A percentile compares a stretch with the other conserved stretches of the same genome.
Conservation (phyloP, 2,888 invertebrate genomes). For the Volucella inanis region DNA sequence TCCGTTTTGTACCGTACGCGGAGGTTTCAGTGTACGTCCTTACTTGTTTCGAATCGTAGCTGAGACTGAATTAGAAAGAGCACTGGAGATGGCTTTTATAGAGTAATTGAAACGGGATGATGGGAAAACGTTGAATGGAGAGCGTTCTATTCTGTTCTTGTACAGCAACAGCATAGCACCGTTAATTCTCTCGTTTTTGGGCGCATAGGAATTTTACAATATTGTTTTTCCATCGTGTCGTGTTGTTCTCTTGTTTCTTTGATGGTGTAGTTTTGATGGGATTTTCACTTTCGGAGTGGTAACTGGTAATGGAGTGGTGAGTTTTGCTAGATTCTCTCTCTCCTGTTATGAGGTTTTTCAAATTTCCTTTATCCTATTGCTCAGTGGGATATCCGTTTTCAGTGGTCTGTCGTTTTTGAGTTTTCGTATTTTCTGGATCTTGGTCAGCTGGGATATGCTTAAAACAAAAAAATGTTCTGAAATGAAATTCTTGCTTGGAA, state of each 20-base stretch:
- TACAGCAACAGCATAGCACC: too few species aligned
- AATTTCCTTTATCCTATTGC: slow-evolving; percentile 41
- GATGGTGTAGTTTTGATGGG: slow-evolving; percentile 11
- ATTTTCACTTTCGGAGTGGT: slow-evolving; percentile 14
- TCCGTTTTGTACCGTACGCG: slow-evolving; percentile 70
- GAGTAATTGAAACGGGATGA: slow-evolving; percentile 74
- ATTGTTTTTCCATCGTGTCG: background rate
- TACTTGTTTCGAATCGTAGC: slow-evolving; percentile 77
- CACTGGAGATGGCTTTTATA: slow-evolving; percentile 78
- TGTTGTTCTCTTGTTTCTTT: slow-evolving; percentile 11
- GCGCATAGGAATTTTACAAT: slow-evolving; percentile 28
- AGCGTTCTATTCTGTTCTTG: background rate
- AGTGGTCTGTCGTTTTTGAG: background rate
- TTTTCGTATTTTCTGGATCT: slow-evolving; percentile 35
- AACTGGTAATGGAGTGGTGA: slow-evolving; percentile 1
- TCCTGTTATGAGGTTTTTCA: slow-evolving; percentile 40
- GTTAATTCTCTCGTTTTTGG: background rate
- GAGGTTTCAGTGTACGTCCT: slow-evolving; percentile 61
- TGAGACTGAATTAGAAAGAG: slow-evolving; percentile 78
- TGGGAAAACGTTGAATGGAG: slow-evolving; percentile 40
- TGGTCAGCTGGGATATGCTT: slow-evolving; percentile 65
- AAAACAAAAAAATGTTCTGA: slow-evolving; percentile 16
- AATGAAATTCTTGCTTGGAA: slow-evolving; percentile 62
- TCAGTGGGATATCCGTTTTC: slow-evolving; percentile 61
- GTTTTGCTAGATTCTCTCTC: slow-evolving; percentile 28